Base-by-base conservation (phyloP, 2,888 invertebrate species). In the Malacosoma neustria region DNA sequence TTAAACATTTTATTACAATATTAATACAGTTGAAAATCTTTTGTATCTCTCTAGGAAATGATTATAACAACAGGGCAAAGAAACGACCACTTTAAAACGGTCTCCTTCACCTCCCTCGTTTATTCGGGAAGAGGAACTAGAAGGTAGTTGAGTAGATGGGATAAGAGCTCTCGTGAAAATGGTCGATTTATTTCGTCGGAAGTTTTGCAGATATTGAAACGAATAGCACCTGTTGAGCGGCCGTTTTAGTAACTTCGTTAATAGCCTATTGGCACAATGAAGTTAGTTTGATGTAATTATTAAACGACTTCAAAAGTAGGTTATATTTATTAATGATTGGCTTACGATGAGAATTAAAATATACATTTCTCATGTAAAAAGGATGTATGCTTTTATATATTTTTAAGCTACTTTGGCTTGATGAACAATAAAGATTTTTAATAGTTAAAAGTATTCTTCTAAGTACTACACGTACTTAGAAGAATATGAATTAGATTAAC, bases 191-290 rank as follows among this genome's bases (percentile, higher is more conserved):
- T 76, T 67, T 75, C 76, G 77, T 72, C 67, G 74, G 72, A 82
- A 82, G 74, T 84, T 84, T 81, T 74, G 80, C 70, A 74, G 79
- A 77, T 82, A 84, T 82, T 84, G 82, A 84, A 84, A 82, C 73
- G 80, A 81, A 81, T 79, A 68, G 72, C 79, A 84, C 84, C 81
- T 84, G 84, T 84, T 82, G 82, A 71, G 54, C 61, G 6, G 5
- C 53, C 62, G 54, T 62, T 64, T 68, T 61, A n/a, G 72, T 69
- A 75, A 80, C 70, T 79, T 76, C 58, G 74, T 71, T 82, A 84
- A 82, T 79, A 68, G 75, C 57, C 56, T 61, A n/a, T n/a, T n/a
- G n/a, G n/a, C n/a, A n/a, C n/a, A n/a, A n/a, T n/a, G n/a, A n/a
- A n/a, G n/a, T n/a, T n/a, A n/a, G n/a, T n/a, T n/a, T n/a, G n/a